Evolutionary conservation across 2,888 invertebrate species (phyloP).

Genomic region (Trichacis sp.): DNA sequence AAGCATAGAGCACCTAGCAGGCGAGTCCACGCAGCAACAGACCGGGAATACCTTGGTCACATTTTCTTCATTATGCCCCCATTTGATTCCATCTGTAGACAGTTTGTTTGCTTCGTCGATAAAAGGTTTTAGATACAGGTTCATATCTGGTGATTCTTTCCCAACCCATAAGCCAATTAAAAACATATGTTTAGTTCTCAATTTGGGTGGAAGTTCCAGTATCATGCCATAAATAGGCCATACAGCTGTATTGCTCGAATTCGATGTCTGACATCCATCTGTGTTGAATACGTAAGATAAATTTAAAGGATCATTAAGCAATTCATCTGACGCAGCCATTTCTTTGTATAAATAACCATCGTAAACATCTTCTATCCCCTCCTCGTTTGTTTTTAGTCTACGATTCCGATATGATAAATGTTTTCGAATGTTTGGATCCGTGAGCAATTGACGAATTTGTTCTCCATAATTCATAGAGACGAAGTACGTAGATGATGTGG

Average conservation of each 20-base stretch:
- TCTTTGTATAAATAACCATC: conserved; percentile 21
- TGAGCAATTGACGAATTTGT: too few species aligned
- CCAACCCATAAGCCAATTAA: conserved; percentile 34
- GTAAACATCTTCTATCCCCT: conserved; percentile 23
- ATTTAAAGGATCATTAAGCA: conserved; percentile 1
- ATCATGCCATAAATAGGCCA: conserved; percentile 34
- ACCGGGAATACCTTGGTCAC: conserved; percentile 29
- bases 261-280: conserved; percentile 28
- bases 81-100: conserved; percentile 24
- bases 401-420: too few species aligned
- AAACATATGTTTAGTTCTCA: conserved; percentile 25
- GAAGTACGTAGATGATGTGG: too few species aligned
- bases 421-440: too few species aligned
- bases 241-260: conserved; percentile 19
- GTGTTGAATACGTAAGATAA: conserved; percentile 34
- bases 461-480: too few species aligned
- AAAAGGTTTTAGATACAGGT: conserved; percentile 26
- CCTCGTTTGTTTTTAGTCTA: not conserved
- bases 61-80: conserved; percentile 19
- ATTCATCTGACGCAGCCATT: conserved; percentile 3
- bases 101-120: conserved; percentile 33
- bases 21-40: not conserved
- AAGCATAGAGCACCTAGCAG: conserved; percentile 20
- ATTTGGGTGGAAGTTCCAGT: conserved; percentile 33
- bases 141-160: conserved; percentile 24